These are phyloP conservation scores for Drosophila leontia DNA, from an alignment of 1,140 invertebrate genomes.

Conservation along the genomic window DNA sequence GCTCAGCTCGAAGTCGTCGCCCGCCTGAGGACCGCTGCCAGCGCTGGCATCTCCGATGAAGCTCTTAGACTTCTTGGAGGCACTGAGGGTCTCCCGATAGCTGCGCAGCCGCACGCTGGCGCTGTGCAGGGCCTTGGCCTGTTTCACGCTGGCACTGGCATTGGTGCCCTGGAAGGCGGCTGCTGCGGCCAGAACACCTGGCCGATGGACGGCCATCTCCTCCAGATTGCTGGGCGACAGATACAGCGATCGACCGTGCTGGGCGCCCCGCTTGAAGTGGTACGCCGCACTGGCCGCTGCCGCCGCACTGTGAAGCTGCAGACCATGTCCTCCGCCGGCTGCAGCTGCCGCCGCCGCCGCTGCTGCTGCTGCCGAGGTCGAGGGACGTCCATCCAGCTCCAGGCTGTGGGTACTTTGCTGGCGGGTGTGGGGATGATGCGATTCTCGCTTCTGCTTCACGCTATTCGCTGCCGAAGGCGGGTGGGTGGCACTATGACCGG, in stretches of 20 bases:
- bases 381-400: conserved; percentile 76
- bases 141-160: conserved; percentile 79
- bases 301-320: conserved; percentile 77
- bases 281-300: conserved; percentile 78
- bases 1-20: conserved; percentile 81
- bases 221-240: conserved; percentile 82
- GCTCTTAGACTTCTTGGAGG: conserved; percentile 84
- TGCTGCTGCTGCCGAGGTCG: conserved; percentile 63
- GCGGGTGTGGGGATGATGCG: conserved; percentile 66
- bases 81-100: conserved; percentile 79
- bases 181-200: conserved; percentile 70
- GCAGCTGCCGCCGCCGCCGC: conserved; percentile 62
- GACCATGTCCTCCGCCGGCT: conserved; percentile 41
- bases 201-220: conserved; percentile 75
- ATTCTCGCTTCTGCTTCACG: conserved; percentile 74
- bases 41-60: conserved; percentile 74
- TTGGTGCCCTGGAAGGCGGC: conserved; percentile 82
- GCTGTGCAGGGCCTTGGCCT: conserved; percentile 83
- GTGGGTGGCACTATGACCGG: conserved; percentile 66
- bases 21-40: conserved; percentile 34
- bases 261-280: conserved; percentile 81
- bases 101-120: conserved; percentile 79
- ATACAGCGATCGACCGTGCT: conserved; percentile 79
- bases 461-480: conserved; percentile 73
- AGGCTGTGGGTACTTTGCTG: conserved; percentile 83